Percentiles rank a stretch among this genome's conserved stretches.
phyloP scores from a whole-genome alignment of 2,113 vertebrate genomes.

The Oxygymnocypris stewartii region DNA sequence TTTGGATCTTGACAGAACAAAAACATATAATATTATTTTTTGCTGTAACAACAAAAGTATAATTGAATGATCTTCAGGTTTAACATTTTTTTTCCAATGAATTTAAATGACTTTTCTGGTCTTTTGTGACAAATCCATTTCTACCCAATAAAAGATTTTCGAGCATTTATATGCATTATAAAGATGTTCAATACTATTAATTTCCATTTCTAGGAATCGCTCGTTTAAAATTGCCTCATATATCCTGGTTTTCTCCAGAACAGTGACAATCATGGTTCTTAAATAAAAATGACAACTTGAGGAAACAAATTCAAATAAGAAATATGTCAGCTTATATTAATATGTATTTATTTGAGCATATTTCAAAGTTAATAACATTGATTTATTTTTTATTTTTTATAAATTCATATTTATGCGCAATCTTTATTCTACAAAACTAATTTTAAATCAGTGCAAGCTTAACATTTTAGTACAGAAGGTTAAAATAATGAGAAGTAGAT shows the following conservation, averaged over 20 bases:
- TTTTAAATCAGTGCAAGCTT: neutral
- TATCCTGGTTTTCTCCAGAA: neutral
- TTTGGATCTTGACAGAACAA: neutral
- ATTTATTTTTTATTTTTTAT: neutral
- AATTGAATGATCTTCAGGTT: too few species aligned
- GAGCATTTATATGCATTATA: neutral
- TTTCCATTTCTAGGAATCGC: neutral
- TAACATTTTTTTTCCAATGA: too few species aligned
- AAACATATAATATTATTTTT: neutral
- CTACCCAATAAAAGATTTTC: neutral
- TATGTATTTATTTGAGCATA: neutral
- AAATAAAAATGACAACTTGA: neutral
- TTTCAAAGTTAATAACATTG: neutral
- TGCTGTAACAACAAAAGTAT: too few species aligned
- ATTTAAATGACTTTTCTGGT: too few species aligned
- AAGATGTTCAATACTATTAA: neutral
- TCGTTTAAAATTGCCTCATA: neutral
- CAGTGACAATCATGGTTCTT: neutral
- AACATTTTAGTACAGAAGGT: too few species aligned
- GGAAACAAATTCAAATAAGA: neutral
- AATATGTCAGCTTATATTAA: neutral
- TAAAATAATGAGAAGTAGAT: neutral
- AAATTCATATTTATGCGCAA: neutral
- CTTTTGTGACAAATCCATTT: too few species aligned
- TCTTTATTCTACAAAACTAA: neutral